Evolutionary conservation across 2,113 vertebrate species (phyloP).

Genomic region (Desmodus rotundus): DNA sequence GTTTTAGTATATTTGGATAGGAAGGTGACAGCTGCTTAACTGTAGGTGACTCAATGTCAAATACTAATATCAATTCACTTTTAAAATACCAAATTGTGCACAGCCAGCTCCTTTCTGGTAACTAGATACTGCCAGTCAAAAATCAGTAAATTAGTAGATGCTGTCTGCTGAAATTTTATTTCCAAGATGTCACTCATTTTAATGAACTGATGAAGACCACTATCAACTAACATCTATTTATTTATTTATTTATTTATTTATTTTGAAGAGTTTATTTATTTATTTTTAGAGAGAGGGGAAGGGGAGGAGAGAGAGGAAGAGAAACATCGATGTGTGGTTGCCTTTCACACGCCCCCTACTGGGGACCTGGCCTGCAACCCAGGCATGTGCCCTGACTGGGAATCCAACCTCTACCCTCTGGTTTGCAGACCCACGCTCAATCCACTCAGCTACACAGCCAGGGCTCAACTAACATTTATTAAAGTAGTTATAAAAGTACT

Average conservation of each 20-base stretch:
- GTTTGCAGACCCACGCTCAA: too few species aligned
- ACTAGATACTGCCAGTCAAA: background rate
- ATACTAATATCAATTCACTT: background rate
- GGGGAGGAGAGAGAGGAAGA: too few species aligned
- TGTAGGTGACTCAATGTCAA: background rate
- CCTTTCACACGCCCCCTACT: too few species aligned
- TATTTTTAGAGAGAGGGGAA: too few species aligned
- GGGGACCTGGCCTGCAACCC: too few species aligned
- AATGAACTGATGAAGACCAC: background rate
- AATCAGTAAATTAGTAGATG: background rate
- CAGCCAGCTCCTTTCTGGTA: background rate
- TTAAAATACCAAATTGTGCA: background rate
- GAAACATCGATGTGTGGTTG: too few species aligned
- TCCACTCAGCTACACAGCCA: too few species aligned
- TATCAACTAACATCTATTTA: background rate
- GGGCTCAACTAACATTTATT: background rate
- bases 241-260: too few species aligned
- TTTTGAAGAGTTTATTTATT: too few species aligned
- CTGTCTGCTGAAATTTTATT: background rate
- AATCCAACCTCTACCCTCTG: too few species aligned
- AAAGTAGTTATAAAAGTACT: background rate
- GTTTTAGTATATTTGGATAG: background rate
- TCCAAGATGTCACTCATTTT: conserved; percentile 4
- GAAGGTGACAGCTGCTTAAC: background rate
- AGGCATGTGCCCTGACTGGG: too few species aligned